Evolutionary conservation across 2,113 vertebrate genomes (phyloP).

Genomic region (Saguinus midas): DNA sequence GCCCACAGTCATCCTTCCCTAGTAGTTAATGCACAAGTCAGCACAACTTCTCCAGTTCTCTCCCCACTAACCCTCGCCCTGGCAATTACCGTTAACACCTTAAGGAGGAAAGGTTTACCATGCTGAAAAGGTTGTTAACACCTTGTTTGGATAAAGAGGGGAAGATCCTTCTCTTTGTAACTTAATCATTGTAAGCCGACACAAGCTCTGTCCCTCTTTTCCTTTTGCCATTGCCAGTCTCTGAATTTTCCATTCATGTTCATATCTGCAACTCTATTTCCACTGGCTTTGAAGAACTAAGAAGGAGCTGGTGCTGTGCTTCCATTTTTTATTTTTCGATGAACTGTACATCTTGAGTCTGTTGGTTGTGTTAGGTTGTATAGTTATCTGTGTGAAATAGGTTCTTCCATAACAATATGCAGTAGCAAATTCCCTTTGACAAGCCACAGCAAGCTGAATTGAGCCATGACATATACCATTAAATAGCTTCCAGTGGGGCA

Average conservation of each 20-base stretch:
- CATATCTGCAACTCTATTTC: not conserved
- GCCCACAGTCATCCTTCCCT: not conserved
- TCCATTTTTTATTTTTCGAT: slow-evolving; percentile 22
- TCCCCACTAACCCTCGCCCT: not conserved
- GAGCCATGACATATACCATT: slow-evolving; percentile 64
- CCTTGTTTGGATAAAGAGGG: not conserved
- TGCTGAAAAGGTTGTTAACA: not conserved
- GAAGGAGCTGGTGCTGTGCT: not conserved
- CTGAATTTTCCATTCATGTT: not conserved
- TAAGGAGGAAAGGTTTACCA: not conserved
- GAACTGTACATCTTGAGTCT: not conserved
- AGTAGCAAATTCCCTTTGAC: slow-evolving; percentile 78
- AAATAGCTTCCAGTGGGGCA: slow-evolving; percentile 57
- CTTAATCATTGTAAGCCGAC: not conserved
- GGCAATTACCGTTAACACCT: not conserved
- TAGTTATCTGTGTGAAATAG: slow-evolving; percentile 57
- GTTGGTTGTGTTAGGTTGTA: slow-evolving; percentile 19
- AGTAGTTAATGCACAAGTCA: not conserved
- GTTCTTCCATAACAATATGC: slow-evolving; percentile 66
- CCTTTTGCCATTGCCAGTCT: not conserved
- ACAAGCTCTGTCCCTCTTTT: not conserved
- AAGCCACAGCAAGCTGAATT: slow-evolving; percentile 72
- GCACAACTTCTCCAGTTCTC: not conserved
- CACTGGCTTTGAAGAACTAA: slow-evolving; percentile 9
- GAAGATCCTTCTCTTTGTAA: not conserved